phyloP scores from a whole-genome alignment of 2,888 invertebrate species.

The Vannuccia rotundouncinata region DNA sequence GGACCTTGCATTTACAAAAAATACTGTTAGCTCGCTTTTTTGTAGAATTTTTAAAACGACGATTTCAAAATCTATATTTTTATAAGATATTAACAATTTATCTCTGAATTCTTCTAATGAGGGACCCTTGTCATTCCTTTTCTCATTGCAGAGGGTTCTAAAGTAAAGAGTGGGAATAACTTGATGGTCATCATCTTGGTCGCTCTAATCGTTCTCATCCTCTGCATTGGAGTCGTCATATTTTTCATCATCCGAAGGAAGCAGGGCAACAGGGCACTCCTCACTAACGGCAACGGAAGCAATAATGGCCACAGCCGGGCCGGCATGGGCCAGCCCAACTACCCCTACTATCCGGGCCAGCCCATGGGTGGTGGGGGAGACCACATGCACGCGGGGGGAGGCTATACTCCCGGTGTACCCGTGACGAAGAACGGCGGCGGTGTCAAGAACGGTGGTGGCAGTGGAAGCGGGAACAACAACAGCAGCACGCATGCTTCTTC shows the following conservation, averaged over 20 bases:
- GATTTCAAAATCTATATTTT: too few species aligned
- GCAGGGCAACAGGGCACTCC: background rate
- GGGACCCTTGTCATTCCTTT: too few species aligned
- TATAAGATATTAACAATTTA: too few species aligned
- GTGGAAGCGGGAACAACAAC: background rate
- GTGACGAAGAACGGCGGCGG: conserved; percentile 7
- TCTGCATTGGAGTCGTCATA: background rate
- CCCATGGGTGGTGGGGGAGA: background rate
- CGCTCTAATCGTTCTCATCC: too few species aligned
- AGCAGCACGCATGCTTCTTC: conserved; percentile 1
- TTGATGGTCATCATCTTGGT: too few species aligned
- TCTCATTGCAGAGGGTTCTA: too few species aligned
- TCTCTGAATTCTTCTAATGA: too few species aligned
- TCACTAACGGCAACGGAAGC: background rate
- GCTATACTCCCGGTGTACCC: background rate
- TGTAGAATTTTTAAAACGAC: too few species aligned
- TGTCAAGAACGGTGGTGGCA: background rate
- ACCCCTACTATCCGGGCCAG: background rate
- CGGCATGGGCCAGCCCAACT: background rate
- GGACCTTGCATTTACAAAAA: too few species aligned
- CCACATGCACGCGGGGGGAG: background rate
- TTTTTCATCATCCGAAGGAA: background rate
- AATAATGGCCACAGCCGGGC: background rate
- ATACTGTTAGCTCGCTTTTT: too few species aligned
- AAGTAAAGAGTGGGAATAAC: too few species aligned